These are phyloP conservation scores for Trichomycterus rosablanca DNA, from an alignment of 2,113 vertebrate genomes.

Conservation along the genomic window DNA sequence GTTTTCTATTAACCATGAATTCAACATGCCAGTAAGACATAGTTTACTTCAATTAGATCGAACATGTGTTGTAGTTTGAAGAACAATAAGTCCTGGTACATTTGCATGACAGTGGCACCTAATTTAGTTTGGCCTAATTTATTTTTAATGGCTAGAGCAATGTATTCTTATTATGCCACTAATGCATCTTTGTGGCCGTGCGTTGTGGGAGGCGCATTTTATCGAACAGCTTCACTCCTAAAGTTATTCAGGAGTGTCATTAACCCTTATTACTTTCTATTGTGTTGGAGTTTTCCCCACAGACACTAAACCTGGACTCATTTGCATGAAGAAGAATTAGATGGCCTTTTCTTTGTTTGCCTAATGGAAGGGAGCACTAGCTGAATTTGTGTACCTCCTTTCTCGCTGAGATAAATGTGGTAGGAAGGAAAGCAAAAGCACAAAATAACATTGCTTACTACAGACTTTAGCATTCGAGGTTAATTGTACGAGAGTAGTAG, in stretches of 20 bases:
- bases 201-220: constrained; percentile 56
- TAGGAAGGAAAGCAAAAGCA: constrained; percentile 45
- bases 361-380: constrained; percentile 49
- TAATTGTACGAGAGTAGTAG: no score
- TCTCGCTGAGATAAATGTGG: constrained; percentile 58
- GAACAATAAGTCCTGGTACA: constrained; percentile 54
- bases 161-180: constrained; percentile 67
- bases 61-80: constrained; percentile 53
- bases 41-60: constrained; percentile 65
- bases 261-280: constrained; percentile 72
- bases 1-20: constrained; percentile 31
- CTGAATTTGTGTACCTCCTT: constrained; percentile 64
- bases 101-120: constrained; percentile 64
- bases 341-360: constrained; percentile 61
- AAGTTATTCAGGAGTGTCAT: constrained; percentile 79
- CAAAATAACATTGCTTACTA: constrained; percentile 36
- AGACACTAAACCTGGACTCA: no score
- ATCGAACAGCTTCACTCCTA: constrained; percentile 63
- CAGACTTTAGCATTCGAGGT: constrained; percentile 35
- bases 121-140: constrained; percentile 65
- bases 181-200: constrained; percentile 71
- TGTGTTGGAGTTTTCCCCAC: no score
- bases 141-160: constrained; percentile 70
- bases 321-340: constrained; percentile 63
- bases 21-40: constrained; percentile 37